Evolutionary conservation across 2,888 invertebrate genomes (phyloP).

Genomic region (Eupithecia exiguata): DNA sequence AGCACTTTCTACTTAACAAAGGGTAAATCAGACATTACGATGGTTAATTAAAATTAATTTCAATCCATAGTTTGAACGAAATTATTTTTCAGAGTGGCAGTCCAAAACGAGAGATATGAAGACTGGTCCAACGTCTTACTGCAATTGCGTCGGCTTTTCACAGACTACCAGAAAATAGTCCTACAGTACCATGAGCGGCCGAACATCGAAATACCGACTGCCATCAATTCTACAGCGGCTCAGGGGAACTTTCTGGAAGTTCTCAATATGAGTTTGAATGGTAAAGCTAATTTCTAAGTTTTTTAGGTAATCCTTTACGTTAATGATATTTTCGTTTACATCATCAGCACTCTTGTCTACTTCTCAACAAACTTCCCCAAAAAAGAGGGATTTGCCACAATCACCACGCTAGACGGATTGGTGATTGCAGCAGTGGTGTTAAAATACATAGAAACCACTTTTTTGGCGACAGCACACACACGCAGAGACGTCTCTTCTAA

Average conservation of each 20-base stretch:
- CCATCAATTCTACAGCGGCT: conserved; percentile 94
- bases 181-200: conserved; percentile 93
- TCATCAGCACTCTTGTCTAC: neutral
- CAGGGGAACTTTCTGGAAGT: conserved; percentile 99
- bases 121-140: conserved; percentile 98
- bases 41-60: neutral
- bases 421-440: neutral
- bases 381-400: neutral
- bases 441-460: too few relatives aligned
- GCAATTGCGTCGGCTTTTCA: conserved; percentile 93
- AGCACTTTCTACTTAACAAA: too few relatives aligned
- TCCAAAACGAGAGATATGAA: conserved; percentile 99
- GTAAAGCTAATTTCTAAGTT: conserved; percentile 70
- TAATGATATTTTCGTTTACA: neutral
- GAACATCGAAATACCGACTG: conserved; percentile 88
- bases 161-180: conserved; percentile 94
- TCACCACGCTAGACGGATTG: neutral
- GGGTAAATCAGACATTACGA: too few relatives aligned
- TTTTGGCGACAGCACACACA: too few relatives aligned
- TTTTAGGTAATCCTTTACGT: neutral
- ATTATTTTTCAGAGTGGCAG: conserved; percentile 88
- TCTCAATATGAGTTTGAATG: conserved; percentile 98
- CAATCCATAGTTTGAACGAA: neutral
- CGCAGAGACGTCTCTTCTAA: too few relatives aligned
- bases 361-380: neutral